Evolutionary conservation across 2,888 invertebrate genomes (phyloP).

Genomic region (Autographa pulchrina): DNA sequence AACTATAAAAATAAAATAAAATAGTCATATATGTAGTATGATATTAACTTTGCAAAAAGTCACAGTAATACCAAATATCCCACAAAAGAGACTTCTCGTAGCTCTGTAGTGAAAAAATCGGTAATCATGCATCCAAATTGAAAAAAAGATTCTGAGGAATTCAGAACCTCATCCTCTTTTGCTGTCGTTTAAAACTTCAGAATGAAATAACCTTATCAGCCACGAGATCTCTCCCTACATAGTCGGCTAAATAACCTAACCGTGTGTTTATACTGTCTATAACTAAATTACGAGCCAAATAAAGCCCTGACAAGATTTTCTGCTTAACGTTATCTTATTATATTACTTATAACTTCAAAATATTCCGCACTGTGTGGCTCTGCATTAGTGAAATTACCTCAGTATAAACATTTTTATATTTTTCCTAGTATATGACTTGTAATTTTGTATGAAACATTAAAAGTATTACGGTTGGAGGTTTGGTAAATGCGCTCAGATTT

Average conservation of each 20-base stretch:
- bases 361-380: conserved; percentile 34
- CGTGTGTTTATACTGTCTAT: conserved; percentile 38
- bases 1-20: too few relatives aligned
- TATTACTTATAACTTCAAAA: conserved; percentile 77
- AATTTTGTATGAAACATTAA: conserved; percentile 42
- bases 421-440: conserved; percentile 30
- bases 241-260: conserved; percentile 36
- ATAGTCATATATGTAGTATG: too few relatives aligned
- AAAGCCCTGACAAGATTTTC: conserved; percentile 84
- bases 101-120: too few relatives aligned
- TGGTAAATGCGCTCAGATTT: conserved; percentile 8
- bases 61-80: too few relatives aligned
- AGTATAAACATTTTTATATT: conserved; percentile 33
- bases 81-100: too few relatives aligned
- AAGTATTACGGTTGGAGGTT: conserved; percentile 27
- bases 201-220: neutral
- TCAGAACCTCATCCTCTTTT: too few relatives aligned
- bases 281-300: conserved; percentile 68
- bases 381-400: conserved; percentile 59
- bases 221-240: neutral
- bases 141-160: too few relatives aligned
- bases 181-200: too few relatives aligned
- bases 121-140: too few relatives aligned
- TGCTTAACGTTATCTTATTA: conserved; percentile 84
- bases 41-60: too few relatives aligned